These are phyloP conservation scores for Herpetotheres cachinnans DNA, from an alignment of 2,113 vertebrate genomes.

Conservation along the genomic window DNA sequence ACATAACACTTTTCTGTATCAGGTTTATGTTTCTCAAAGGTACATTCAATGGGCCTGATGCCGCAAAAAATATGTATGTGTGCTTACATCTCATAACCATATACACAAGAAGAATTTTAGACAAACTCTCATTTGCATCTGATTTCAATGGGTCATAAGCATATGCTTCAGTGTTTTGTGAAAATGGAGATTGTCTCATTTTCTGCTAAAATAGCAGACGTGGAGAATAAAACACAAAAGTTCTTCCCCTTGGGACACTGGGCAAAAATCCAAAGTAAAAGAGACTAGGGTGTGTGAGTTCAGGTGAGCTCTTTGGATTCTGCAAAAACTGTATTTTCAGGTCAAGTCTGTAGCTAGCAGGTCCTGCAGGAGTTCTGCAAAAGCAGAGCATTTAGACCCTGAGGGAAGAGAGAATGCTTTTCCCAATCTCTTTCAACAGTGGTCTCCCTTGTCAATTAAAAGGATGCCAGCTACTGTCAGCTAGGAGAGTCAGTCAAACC, in stretches of 20 bases:
- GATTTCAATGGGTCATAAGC: not conserved
- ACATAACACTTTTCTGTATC: not conserved
- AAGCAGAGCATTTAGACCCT: constrained; percentile 14
- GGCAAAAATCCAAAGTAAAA: not conserved
- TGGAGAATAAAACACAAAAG: not conserved
- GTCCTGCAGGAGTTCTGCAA: constrained; percentile 27
- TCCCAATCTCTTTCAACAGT: constrained; percentile 33
- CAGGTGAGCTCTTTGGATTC: not conserved
- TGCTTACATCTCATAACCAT: not conserved
- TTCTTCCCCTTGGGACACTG: not conserved
- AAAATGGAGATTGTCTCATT: not conserved
- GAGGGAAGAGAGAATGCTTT: constrained; percentile 25
- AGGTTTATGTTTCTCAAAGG: not conserved
- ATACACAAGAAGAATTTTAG: not conserved
- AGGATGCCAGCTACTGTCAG: constrained; percentile 38
- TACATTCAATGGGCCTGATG: not conserved
- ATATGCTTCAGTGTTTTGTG: not conserved
- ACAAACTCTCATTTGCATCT: not conserved
- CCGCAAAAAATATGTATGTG: accelerated
- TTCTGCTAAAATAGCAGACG: not conserved
- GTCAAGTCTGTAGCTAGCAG: not conserved
- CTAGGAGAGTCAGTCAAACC: constrained; percentile 22
- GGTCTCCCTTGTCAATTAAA: constrained; percentile 48
- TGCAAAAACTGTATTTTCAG: not conserved
- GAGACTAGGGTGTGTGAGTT: not conserved